phyloP scores from a whole-genome alignment of 2,888 invertebrate genomes.

The Cheiracanthium punctorium region DNA sequence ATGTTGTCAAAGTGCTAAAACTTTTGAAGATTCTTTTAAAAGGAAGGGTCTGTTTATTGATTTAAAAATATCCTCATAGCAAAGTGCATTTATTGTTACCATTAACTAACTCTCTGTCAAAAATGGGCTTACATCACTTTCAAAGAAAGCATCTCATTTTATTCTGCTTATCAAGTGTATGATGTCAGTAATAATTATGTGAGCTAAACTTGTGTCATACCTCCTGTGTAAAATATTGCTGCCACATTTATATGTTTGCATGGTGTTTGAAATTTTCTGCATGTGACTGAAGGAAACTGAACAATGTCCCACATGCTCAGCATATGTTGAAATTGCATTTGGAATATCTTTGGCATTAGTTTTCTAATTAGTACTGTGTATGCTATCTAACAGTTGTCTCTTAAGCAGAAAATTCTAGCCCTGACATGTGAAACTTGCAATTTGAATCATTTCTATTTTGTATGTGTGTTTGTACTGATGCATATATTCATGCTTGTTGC shows the following conservation, averaged over 20 bases:
- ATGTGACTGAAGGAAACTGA: constrained; percentile 32
- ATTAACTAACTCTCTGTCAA: too few species aligned
- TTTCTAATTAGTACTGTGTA: constrained; percentile 32
- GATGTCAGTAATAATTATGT: background rate
- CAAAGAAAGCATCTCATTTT: too few species aligned
- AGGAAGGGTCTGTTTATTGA: too few species aligned
- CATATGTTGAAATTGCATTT: constrained; percentile 20
- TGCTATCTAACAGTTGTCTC: constrained; percentile 4
- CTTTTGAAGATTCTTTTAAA: too few species aligned
- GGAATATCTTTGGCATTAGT: constrained; percentile 20
- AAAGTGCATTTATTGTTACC: too few species aligned
- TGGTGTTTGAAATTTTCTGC: constrained; percentile 36
- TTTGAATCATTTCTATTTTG: background rate
- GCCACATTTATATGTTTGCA: constrained; percentile 32
- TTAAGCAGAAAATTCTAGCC: background rate
- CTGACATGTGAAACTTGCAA: background rate
- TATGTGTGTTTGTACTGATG: background rate
- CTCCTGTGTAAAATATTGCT: background rate
- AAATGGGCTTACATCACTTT: too few species aligned
- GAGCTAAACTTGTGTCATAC: background rate
- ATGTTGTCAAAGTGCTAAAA: too few species aligned
- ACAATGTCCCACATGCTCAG: constrained; percentile 2
- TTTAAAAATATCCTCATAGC: too few species aligned
- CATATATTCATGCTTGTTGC: background rate
- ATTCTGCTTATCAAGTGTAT: too few species aligned